These are phyloP conservation scores for Celastrina argiolus DNA, from an alignment of 2,888 invertebrate genomes.

Conservation along the genomic window DNA sequence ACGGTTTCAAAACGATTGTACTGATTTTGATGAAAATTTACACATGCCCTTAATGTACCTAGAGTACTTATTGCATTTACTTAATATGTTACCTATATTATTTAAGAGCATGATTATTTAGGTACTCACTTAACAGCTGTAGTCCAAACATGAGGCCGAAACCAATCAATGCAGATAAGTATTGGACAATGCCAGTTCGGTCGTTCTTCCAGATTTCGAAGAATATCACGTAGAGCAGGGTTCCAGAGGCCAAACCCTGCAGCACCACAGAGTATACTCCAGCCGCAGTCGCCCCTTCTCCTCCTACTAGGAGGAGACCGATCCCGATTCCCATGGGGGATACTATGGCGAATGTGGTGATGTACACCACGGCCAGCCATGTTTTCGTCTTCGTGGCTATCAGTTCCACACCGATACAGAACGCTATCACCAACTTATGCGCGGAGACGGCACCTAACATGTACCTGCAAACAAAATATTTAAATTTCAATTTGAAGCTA, in stretches of 20 bases:
- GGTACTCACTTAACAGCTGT: constrained; percentile 79
- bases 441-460: constrained; percentile 91
- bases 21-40: too few species aligned
- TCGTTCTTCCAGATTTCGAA: constrained; percentile 89
- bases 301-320: constrained; percentile 81
- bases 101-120: too few species aligned
- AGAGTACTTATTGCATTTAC: not conserved
- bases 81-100: too few species aligned
- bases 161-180: constrained; percentile 81
- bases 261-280: constrained; percentile 81
- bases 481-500: not conserved
- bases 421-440: constrained; percentile 91
- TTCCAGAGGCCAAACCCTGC: constrained; percentile 94
- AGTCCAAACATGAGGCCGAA: constrained; percentile 85
- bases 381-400: constrained; percentile 83
- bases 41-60: too few species aligned
- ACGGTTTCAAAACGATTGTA: too few species aligned
- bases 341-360: constrained; percentile 86
- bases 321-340: constrained; percentile 89
- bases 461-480: constrained; percentile 70
- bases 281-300: constrained; percentile 75
- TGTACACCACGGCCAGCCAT: constrained; percentile 80
- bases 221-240: constrained; percentile 96
- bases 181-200: constrained; percentile 80
- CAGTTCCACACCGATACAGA: constrained; percentile 91